A percentile compares a stretch with the other conserved stretches of the same genome.
Conservation (phyloP, 2,797 vertebrate species). For the Coccyzus lansbergi region DNA sequence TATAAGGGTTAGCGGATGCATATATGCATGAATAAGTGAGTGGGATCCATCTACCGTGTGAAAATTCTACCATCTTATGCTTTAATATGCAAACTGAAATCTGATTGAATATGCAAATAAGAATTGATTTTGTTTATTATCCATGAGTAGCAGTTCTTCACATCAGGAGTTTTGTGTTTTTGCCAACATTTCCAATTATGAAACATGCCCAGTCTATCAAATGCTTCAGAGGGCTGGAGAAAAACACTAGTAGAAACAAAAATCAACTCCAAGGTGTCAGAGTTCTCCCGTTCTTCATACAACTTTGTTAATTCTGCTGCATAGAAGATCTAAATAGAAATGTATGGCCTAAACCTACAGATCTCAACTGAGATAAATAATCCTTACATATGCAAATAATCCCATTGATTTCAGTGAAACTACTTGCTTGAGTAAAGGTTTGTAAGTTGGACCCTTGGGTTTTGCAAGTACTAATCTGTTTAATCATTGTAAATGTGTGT, state of each 20-base stretch:
- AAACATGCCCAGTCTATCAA: constrained; percentile 56
- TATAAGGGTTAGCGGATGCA: constrained; percentile 53
- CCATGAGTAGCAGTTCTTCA: constrained; percentile 58
- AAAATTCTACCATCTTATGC: constrained; percentile 55
- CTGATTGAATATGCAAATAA: constrained; percentile 72
- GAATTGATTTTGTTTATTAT: constrained; percentile 70
- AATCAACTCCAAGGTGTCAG: constrained; percentile 11
- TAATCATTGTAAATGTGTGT: constrained; percentile 51
- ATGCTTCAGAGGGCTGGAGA: constrained; percentile 36
- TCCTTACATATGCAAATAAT: constrained; percentile 44
- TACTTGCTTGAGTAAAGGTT: constrained; percentile 42
- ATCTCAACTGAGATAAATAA: constrained; percentile 25
- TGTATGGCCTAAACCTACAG: not conserved
- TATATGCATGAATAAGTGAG: constrained; percentile 56
- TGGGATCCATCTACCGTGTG: constrained; percentile 58
- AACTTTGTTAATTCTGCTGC: not conserved
- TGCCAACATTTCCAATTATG: constrained; percentile 41
- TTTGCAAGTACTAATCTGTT: constrained; percentile 40
- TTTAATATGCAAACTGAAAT: constrained; percentile 66
- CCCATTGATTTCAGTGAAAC: constrained; percentile 37
- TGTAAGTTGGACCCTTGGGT: constrained; percentile 59
- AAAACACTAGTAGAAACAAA: not conserved
- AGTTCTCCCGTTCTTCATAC: rapidly evolving
- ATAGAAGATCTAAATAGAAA: not conserved
- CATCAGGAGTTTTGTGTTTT: constrained; percentile 52